Base-by-base conservation (phyloP, 1,140 invertebrate genomes). In the Himalopsyche phryganea region DNA sequence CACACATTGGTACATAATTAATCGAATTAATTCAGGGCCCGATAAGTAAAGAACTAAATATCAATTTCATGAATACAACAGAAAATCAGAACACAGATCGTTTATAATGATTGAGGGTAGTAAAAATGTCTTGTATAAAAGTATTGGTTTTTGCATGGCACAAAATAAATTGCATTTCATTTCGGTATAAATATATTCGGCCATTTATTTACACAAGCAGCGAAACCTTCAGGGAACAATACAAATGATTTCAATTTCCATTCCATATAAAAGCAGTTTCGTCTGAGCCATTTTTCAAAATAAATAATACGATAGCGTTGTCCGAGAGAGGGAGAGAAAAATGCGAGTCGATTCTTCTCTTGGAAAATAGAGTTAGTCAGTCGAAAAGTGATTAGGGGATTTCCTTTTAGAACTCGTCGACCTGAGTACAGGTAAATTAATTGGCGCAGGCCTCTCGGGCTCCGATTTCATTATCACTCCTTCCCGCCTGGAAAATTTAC, bases 281-380 rank as follows among this genome's bases (percentile, higher is more conserved):
- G 11, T n/a, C 15, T 40, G 11, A 40, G 11, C 15, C 38, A 40
- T 13, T 13, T 13, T 13, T 13, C 15, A n/a, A n/a, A 40, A 40
- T 40, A 40, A 40, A 15, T 15, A 40, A 40, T 40, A 40, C 15
- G 11, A 40, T 40, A 40, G 11, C 38, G n/a, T 5, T n/a, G n/a
- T 15, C 15, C n/a, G 38, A 40, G 15, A 13, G 11, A 13, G 11
- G 3, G 38, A 11, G 11, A 5, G 15, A 5, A 11, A 40, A 40
- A 40, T 40, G 5, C 38, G 3, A 13, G n/a, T 11, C 38, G 38
- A 40, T 40, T 40, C 38, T 40, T 40, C 11, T 15, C n/a, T 40
- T 15, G 15, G 38, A 3, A 40, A 45, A 45, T 45, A 45, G 42
- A 45, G 42, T 45, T 19, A 45, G 42, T 45, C 42, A 3, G 42